A percentile compares a stretch with the other conserved stretches of the same genome.
Conservation (phyloP, 2,888 invertebrate genomes). For the Himalopsyche kuldschensis region DNA sequence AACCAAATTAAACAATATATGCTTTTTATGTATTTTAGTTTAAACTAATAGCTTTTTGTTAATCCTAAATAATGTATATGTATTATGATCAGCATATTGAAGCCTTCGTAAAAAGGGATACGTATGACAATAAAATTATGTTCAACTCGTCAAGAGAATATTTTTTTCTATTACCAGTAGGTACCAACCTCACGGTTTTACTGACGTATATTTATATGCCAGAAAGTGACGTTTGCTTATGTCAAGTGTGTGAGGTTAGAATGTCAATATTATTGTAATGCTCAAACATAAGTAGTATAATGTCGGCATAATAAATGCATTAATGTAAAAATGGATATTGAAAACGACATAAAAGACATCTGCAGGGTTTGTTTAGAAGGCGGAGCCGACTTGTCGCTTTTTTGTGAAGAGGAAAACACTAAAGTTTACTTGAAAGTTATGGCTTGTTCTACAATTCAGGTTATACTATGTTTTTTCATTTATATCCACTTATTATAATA, state of each 20-base stretch:
- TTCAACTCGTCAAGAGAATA: too few species aligned
- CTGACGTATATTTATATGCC: neutral
- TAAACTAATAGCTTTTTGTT: too few species aligned
- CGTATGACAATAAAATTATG: too few species aligned
- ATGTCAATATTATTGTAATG: neutral
- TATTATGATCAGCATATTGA: too few species aligned
- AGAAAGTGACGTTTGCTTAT: neutral
- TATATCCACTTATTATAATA: too few species aligned
- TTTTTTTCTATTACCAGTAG: too few species aligned
- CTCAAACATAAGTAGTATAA: neutral
- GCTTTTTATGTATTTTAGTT: too few species aligned
- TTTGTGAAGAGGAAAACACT: constrained; percentile 26
- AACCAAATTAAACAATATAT: too few species aligned
- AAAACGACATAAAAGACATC: neutral
- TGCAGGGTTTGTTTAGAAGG: constrained; percentile 35
- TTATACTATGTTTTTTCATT: neutral
- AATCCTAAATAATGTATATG: too few species aligned
- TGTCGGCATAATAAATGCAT: neutral
- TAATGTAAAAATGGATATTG: constrained; percentile 13
- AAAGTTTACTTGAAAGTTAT: constrained; percentile 38
- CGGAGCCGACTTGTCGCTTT: constrained; percentile 31
- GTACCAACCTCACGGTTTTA: neutral
- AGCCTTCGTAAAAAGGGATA: too few species aligned
- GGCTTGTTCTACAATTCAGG: constrained; percentile 38
- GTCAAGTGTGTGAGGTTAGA: constrained; percentile 1